Percentiles rank a stretch among this genome's conserved stretches.
phyloP scores from a whole-genome alignment of 2,888 invertebrate genomes.

The Brenthis ino region DNA sequence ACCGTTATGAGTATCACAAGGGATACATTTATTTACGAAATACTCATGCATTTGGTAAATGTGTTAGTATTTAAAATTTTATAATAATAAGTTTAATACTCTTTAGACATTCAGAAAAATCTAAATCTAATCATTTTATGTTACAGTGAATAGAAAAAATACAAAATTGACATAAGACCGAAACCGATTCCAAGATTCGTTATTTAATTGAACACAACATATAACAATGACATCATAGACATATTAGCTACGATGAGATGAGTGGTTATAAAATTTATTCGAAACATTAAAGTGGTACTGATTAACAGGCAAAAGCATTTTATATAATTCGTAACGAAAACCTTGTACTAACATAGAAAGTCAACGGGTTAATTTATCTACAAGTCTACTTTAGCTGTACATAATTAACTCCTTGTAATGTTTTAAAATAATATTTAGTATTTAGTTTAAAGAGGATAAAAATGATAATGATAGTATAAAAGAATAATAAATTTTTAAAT shows the following conservation, averaged over 20 bases:
- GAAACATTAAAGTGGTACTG: slow-evolving; percentile 33
- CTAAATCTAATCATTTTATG: neutral
- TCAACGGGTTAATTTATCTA: slow-evolving; percentile 19
- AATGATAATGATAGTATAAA: slow-evolving; percentile 43
- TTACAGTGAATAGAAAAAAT: neutral
- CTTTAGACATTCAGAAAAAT: neutral
- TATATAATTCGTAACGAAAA: slow-evolving; percentile 32
- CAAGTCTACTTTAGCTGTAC: slow-evolving; percentile 42
- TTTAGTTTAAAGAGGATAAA: slow-evolving; percentile 49
- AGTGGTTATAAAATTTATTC: slow-evolving; percentile 37
- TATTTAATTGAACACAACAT: slow-evolving; percentile 40
- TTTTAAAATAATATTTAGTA: slow-evolving; percentile 72
- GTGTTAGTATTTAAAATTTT: neutral
- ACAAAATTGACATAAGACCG: slow-evolving; percentile 41
- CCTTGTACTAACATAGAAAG: slow-evolving; percentile 36
- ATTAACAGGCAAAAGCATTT: slow-evolving; percentile 36
- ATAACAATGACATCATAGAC: slow-evolving; percentile 28
- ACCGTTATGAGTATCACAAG: slow-evolving; percentile 39
- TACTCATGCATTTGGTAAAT: slow-evolving; percentile 55
- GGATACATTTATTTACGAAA: slow-evolving; percentile 47
- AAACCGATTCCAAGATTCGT: slow-evolving; percentile 76
- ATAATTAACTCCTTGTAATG: slow-evolving; percentile 81
- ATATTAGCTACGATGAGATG: slow-evolving; percentile 34
- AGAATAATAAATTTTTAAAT: slow-evolving; percentile 50
- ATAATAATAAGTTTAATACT: neutral